Evolutionary conservation across 2,797 vertebrate genomes (phyloP), one percentile per base, ranked within the genome.

Genomic region (Sardinella longiceps): DNA sequence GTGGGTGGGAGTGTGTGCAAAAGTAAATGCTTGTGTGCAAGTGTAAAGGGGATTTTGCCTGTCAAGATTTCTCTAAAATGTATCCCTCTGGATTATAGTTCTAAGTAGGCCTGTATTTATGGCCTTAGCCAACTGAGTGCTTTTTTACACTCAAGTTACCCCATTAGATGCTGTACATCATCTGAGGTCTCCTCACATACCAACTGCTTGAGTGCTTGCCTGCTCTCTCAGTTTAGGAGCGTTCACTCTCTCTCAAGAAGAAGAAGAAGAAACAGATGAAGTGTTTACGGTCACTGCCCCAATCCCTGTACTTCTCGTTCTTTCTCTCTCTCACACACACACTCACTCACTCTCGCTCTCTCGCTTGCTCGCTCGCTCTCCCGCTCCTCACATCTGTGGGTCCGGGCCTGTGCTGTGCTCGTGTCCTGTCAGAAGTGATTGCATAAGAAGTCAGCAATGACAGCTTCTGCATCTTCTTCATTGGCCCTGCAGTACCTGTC

Each of bases 381-480:
- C 7, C 70, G 23, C 37, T 77, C 33, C 37, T 43, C 37, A 1
- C 39, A 20, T 23, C 3, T 23, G 89, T 89, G 58, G 46, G 82
- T 86, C 82, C 70, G 28, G 74, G 83, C 86, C 83, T 20, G 82
- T 83, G 39, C 83, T 20, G 82, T 83, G 39, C 3, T 3, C 25
- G 53, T 70, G 51, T 86, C 33, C 39, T 74, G 70, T 87, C 83
- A 85, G 84, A 43, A 23, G 50, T 87, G 88, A 89, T 84, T 87
- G 77, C 20, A 0, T 84, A 85, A 86, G 81, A 14, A 18, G 56
- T 85, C 43, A 82, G 66, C 84, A 84, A 89, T 91, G 37, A 45
- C 82, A 46, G 60, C 63, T 88, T 87, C 89, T 33, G 83, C 60
- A 56, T 85, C n/a, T 77, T 83, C 91, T 90, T 88, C 86, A 88